Evolutionary conservation across 1,140 invertebrate genomes (phyloP).

Genomic region (Philopotamus ludificatus): DNA sequence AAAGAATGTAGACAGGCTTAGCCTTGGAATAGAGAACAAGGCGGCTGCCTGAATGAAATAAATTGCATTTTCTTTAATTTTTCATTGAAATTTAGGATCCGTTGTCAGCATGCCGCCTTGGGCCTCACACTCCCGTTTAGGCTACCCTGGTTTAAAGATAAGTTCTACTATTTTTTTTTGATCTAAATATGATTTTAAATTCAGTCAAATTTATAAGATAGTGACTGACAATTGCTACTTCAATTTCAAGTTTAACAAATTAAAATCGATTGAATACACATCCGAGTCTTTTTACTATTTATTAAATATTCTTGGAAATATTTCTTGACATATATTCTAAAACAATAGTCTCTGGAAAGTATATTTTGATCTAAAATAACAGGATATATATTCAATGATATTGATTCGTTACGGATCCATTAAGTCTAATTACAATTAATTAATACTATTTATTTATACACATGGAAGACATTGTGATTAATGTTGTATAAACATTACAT

Average conservation of each 20-base stretch:
- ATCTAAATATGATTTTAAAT: too few species aligned
- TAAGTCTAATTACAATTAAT: background rate
- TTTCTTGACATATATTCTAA: background rate
- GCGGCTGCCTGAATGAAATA: background rate
- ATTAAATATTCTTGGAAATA: background rate
- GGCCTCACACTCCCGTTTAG: too few species aligned
- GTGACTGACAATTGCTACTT: too few species aligned
- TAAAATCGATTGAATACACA: background rate
- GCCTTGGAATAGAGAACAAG: background rate
- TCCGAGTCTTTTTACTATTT: background rate
- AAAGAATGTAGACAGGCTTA: background rate
- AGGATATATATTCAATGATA: too few species aligned
- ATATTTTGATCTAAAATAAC: too few species aligned
- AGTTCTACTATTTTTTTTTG: too few species aligned
- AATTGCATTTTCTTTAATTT: background rate
- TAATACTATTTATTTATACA: background rate
- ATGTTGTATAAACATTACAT: background rate
- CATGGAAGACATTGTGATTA: constrained; percentile 23
- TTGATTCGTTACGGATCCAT: too few species aligned
- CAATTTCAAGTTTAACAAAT: too few species aligned
- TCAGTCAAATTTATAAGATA: too few species aligned
- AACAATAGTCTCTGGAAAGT: too few species aligned
- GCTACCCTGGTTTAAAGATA: too few species aligned
- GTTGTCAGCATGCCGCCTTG: too few species aligned
- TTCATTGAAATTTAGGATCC: background rate